Evolutionary conservation across 2,797 vertebrate genomes (phyloP).

Genomic region (Siniperca scherzeri): DNA sequence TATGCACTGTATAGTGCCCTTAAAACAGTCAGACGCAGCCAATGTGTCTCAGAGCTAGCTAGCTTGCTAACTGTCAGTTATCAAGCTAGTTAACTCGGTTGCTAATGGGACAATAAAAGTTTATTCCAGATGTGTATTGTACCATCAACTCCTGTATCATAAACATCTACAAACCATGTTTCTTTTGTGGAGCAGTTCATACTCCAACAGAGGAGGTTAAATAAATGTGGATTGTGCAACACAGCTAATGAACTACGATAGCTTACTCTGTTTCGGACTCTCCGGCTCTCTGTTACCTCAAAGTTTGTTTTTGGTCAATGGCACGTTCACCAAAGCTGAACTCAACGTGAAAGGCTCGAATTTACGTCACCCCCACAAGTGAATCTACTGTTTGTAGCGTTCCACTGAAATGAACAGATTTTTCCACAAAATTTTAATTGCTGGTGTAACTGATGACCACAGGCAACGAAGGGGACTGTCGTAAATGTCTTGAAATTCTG

Average conservation of each 20-base stretch:
- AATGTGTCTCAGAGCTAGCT: neutral
- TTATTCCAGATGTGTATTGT: neutral
- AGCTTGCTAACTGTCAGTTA: neutral
- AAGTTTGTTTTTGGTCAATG: neutral
- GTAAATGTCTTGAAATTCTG: neutral
- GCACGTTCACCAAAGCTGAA: neutral
- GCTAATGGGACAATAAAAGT: neutral
- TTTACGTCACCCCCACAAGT: neutral
- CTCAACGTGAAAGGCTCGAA: neutral
- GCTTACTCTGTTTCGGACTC: neutral
- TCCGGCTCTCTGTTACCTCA: neutral
- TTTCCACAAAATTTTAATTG: neutral
- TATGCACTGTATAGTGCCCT: neutral
- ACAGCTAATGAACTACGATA: neutral
- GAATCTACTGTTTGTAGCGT: neutral
- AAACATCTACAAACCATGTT: neutral
- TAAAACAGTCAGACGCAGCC: neutral
- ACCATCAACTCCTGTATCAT: neutral
- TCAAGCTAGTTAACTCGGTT: neutral
- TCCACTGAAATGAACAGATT: neutral
- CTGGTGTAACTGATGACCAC: conserved; percentile 13
- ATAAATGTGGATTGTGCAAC: neutral
- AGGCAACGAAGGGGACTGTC: neutral
- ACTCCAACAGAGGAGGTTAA: neutral
- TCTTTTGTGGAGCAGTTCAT: neutral